Percentiles rank a stretch among this genome's conserved stretches.
Conservation (phyloP, 2,113 vertebrate genomes). For the Gallinago undulata region DNA sequence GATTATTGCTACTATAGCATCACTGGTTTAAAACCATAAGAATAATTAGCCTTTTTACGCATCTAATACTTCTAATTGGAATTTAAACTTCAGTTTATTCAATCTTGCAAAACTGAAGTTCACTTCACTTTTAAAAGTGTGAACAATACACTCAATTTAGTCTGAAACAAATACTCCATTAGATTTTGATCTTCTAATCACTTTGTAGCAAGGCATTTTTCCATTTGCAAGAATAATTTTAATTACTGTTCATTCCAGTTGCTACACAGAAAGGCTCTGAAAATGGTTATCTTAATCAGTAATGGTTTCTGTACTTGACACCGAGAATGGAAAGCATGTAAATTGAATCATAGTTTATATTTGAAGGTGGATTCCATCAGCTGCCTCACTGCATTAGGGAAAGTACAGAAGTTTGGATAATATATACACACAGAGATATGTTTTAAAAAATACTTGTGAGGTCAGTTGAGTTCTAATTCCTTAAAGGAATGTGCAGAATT, state of each 20-base stretch:
- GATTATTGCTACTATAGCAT: not conserved
- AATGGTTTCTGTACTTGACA: not conserved
- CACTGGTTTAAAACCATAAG: not conserved
- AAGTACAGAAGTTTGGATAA: not conserved
- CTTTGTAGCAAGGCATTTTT: not conserved
- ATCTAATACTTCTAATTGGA: not conserved
- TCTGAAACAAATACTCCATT: not conserved
- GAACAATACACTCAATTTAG: not conserved
- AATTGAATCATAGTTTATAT: not conserved
- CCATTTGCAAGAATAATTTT: not conserved
- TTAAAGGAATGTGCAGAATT: not conserved
- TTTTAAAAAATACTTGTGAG: not conserved
- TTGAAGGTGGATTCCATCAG: not conserved
- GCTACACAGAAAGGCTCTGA: not conserved
- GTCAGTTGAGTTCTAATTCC: not conserved
- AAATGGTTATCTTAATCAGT: not conserved
- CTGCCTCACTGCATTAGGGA: not conserved
- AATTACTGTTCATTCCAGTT: not conserved
- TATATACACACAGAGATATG: not conserved
- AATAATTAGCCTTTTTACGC: not conserved
- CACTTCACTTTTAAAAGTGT: not conserved
- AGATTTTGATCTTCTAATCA: not conserved
- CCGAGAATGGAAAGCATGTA: not conserved
- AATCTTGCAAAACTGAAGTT: not conserved
- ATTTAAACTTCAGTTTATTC: not conserved